Evolutionary conservation across 2,797 vertebrate species (phyloP), one percentile per base, ranked within the genome.

Genomic region (Thalassophryne amazonica): DNA sequence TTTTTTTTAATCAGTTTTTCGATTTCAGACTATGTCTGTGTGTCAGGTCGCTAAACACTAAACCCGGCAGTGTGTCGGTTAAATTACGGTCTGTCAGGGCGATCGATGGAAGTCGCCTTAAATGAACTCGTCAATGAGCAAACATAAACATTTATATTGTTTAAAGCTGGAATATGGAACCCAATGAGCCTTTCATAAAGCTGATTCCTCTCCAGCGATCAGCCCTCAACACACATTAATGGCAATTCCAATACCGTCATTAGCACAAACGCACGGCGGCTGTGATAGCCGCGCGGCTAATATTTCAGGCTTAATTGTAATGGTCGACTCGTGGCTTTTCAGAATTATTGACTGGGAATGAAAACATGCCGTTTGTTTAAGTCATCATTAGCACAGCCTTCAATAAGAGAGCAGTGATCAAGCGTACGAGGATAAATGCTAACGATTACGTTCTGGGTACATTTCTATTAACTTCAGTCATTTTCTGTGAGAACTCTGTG

Each of bases 231-330:
- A 66, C 62, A 66, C 47, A 53, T 72, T 86, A 84, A 88, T 86
- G 83, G 80, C 72, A 73, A 69, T 83, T 78, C 84, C 83, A 86
- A 86, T 88, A 82, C 78, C 45, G 71, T 84, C 80, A 83, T 88
- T 88, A 76, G 68, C 48, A 73, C 41, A 33, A 3, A 49, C 6
- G 15, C 18, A 17, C 16, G 29, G 17, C 14, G 13, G 32, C 39
- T 46, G 14, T 29, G 27, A 37, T 38, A 10, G 47, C 56, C 43
- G 59, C 63, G 35, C 52, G 51, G 60, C 52, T 69, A 71, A 80
- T 69, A 71, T 71, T 62, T 78, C 71, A 34, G 42, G 15, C 53
- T 67, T 82, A 70, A 84, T 73, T 74, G 63, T 51, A 60, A 65
- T 66, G 64, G 59, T 21, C 51, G 69, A 79, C 69, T 78, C 31